Conservation (phyloP, 1,140 invertebrate genomes). For the Orchesella cincta region DNA sequence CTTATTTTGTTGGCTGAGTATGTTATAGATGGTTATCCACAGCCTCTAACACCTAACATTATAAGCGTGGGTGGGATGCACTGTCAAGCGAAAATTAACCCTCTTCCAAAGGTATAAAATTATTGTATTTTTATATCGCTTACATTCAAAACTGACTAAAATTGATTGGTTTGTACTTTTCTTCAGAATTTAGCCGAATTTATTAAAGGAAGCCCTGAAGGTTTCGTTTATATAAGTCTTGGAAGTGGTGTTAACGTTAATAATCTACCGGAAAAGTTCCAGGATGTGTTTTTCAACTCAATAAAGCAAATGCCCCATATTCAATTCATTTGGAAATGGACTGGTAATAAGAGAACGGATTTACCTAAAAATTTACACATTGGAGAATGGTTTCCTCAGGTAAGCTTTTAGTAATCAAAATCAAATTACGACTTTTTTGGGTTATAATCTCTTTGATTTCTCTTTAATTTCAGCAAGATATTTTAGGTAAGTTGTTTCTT, state of each 20-base stretch:
- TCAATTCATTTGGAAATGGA: slow-evolving; percentile 37
- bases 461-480: too few relatives aligned
- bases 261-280: slow-evolving; percentile 2
- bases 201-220: slow-evolving; percentile 11
- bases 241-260: slow-evolving; percentile 18
- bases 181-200: background rate
- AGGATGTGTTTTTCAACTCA: slow-evolving; percentile 25
- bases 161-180: background rate
- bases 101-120: slow-evolving; percentile 31
- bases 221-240: slow-evolving; percentile 39
- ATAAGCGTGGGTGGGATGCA: slow-evolving; percentile 67
- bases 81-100: background rate
- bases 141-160: background rate
- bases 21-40: slow-evolving; percentile 58
- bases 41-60: slow-evolving; percentile 61
- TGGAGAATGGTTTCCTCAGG: slow-evolving; percentile 40
- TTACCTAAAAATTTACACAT: slow-evolving; percentile 37
- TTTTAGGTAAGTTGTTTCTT: background rate
- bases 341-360: background rate
- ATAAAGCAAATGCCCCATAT: background rate
- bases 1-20: slow-evolving; percentile 63
- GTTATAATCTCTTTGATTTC: too few relatives aligned
- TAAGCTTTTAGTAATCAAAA: slow-evolving; percentile 31
- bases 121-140: background rate
- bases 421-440: too few relatives aligned